Conservation (phyloP, 2,888 invertebrate genomes). For the Syrphus vitripennis region DNA sequence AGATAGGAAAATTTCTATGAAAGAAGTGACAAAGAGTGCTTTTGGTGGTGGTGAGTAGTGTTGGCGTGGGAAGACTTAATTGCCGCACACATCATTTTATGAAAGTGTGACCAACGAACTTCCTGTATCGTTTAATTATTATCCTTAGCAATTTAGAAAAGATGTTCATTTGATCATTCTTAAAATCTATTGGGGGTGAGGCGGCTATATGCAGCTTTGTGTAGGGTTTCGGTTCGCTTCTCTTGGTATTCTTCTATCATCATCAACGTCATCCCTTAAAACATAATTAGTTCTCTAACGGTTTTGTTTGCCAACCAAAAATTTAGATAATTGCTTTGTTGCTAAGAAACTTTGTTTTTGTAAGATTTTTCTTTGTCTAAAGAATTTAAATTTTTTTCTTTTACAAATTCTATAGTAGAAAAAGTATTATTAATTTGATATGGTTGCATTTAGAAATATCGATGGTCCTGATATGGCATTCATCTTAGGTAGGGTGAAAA, state of each 20-base stretch:
- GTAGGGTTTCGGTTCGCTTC: constrained; percentile 8
- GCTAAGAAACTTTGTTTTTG: not conserved
- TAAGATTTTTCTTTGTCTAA: not conserved
- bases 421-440: no score
- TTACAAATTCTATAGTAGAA: no score
- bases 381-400: no score
- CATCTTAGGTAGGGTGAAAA: no score
- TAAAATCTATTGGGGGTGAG: not conserved
- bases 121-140: constrained; percentile 29
- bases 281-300: not conserved
- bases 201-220: not conserved
- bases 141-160: not conserved
- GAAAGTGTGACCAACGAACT: constrained; percentile 17
- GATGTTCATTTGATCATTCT: constrained; percentile 7
- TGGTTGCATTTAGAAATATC: no score
- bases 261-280: not conserved
- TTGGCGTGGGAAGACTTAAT: constrained; percentile 51
- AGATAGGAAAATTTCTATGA: constrained; percentile 1
- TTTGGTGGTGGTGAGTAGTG: not conserved
- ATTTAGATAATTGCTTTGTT: not conserved
- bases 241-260: not conserved
- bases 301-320: not conserved
- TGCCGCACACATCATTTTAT: constrained; percentile 17
- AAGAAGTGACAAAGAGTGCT: not conserved
- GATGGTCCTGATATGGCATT: no score